Conservation (phyloP, 2,888 invertebrate species). For the Trisateles emortualis region DNA sequence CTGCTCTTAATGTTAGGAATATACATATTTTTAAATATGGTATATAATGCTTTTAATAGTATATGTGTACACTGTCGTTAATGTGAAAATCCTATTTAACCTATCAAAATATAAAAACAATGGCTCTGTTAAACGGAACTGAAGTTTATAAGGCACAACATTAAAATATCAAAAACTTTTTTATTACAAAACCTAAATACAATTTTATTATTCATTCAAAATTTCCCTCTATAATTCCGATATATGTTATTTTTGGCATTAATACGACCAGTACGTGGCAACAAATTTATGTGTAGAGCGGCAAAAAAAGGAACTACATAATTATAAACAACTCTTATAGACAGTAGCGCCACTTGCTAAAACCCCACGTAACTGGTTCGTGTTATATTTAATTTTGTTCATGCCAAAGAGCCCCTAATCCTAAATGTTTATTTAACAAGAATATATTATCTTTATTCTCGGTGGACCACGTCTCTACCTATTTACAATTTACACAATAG, state of each 20-base stretch:
- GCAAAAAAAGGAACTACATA: neutral
- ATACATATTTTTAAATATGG: too few species aligned
- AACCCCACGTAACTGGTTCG: neutral
- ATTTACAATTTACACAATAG: constrained; percentile 31
- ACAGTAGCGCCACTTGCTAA: neutral
- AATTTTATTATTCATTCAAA: neutral
- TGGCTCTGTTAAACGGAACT: neutral
- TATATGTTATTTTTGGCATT: constrained; percentile 21
- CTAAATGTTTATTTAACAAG: constrained; percentile 22
- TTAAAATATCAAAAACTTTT: neutral
- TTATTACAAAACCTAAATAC: neutral
- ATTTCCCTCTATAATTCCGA: constrained; percentile 5
- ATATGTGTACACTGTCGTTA: too few species aligned
- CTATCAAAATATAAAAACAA: neutral
- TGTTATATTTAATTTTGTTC: neutral
- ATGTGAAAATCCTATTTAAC: too few species aligned
- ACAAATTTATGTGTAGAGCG: neutral
- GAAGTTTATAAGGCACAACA: neutral
- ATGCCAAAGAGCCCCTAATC: constrained; percentile 22
- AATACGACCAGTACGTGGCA: neutral
- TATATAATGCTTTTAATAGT: too few species aligned
- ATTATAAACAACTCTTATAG: neutral
- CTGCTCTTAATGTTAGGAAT: too few species aligned
- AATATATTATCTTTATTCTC: constrained; percentile 46
- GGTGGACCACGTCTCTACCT: constrained; percentile 44